Percentiles rank a stretch among this genome's conserved stretches.
Evolutionary conservation across 2,888 invertebrate genomes (phyloP).

Genomic region (Apodemia duryi): DNA sequence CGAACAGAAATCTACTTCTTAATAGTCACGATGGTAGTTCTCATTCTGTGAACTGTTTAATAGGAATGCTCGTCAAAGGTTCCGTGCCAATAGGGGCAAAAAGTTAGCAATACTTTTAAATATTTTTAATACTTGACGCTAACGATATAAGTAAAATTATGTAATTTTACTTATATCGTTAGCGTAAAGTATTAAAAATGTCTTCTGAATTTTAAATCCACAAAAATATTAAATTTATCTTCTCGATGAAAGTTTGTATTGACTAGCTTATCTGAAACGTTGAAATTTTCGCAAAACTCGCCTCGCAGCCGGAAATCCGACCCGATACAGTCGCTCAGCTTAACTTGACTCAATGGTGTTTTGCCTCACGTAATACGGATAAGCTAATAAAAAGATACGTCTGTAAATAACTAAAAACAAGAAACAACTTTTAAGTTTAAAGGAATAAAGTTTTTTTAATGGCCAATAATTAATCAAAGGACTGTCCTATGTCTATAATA

Average conservation of each 20-base stretch:
- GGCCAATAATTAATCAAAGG: neutral
- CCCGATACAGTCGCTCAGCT: constrained; percentile 37
- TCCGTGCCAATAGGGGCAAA: no score
- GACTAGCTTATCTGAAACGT: constrained; percentile 42
- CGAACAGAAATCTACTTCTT: no score
- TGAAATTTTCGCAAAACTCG: constrained; percentile 42
- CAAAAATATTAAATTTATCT: constrained; percentile 14
- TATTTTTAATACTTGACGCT: no score
- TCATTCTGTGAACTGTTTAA: no score
- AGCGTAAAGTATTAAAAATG: neutral
- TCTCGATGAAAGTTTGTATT: constrained; percentile 34
- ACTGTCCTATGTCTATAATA: no score
- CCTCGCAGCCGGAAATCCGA: constrained; percentile 41
- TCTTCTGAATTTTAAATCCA: neutral
- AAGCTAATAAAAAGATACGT: constrained; percentile 8
- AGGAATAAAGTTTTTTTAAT: neutral
- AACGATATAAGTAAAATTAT: no score
- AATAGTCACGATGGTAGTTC: no score
- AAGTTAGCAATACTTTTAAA: no score
- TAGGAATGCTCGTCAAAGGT: no score
- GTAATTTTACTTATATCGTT: neutral
- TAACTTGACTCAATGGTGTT: constrained; percentile 1
- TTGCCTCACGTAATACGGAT: constrained; percentile 12
- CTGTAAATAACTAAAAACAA: neutral
- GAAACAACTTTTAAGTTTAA: neutral